A percentile compares a stretch with the other conserved stretches of the same genome.
Evolutionary conservation across 2,888 invertebrate species (phyloP).

Genomic region (Caenorhabditis macrosperma): DNA sequence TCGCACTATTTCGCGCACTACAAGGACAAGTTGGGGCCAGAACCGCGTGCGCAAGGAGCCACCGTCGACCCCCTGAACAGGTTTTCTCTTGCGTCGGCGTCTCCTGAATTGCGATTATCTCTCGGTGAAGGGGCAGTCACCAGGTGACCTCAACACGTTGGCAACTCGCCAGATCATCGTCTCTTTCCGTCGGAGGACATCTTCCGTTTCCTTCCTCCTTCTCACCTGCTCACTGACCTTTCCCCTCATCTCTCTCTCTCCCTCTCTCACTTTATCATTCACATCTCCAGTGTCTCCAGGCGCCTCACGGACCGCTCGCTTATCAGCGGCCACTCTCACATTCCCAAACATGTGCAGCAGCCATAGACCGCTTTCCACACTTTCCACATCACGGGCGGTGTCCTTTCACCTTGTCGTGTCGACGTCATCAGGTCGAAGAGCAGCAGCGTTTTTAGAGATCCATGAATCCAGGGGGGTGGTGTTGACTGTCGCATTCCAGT

Average conservation of each 20-base stretch:
- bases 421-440: slow-evolving; percentile 28
- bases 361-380: slow-evolving; percentile 2
- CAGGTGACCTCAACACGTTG: slow-evolving; percentile 52
- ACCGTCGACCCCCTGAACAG: slow-evolving; percentile 10
- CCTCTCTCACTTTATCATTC: neutral
- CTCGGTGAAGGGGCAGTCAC: neutral
- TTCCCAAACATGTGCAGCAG: slow-evolving; percentile 15
- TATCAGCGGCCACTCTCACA: slow-evolving; percentile 8
- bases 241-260: slow-evolving; percentile 3
- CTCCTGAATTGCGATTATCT: neutral
- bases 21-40: slow-evolving; percentile 15
- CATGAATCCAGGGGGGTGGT: neutral
- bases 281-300: slow-evolving; percentile 14
- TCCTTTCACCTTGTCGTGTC: slow-evolving; percentile 18
- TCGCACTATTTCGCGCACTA: slow-evolving; percentile 13
- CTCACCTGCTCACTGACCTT: slow-evolving; percentile 4
- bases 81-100: slow-evolving; percentile 15
- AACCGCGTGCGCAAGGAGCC: slow-evolving; percentile 6
- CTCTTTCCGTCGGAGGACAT: slow-evolving; percentile 3
- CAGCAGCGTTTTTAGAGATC: neutral
- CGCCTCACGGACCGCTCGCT: slow-evolving; percentile 6
- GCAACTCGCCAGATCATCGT: slow-evolving; percentile 47
- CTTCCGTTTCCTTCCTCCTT: neutral
- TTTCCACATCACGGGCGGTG: neutral
- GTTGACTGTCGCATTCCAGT: neutral